Evolutionary conservation across 2,888 invertebrate genomes (phyloP).

Genomic region (Pogonocherus hispidulus): DNA sequence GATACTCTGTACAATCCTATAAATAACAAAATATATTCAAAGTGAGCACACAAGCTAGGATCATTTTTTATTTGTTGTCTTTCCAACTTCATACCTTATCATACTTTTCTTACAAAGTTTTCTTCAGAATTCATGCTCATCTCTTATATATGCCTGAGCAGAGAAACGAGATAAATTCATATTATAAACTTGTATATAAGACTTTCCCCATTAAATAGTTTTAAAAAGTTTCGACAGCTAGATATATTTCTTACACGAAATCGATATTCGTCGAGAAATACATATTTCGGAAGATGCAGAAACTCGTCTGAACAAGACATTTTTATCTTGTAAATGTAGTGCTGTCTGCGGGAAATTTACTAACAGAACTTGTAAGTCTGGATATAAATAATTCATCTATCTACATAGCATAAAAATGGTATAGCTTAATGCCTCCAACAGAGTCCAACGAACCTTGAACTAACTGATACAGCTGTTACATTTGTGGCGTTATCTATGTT

Average conservation of each 20-base stretch:
- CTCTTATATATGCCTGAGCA: background rate
- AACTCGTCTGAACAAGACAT: background rate
- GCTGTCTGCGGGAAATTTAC: background rate
- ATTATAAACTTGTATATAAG: background rate
- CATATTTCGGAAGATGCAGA: background rate
- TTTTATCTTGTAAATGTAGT: background rate
- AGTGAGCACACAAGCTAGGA: too few relatives aligned
- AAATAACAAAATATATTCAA: too few relatives aligned
- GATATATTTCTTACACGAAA: background rate
- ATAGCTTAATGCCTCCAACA: background rate
- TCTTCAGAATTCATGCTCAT: background rate
- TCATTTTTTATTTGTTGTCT: background rate
- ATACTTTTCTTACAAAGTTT: background rate
- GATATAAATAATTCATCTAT: background rate
- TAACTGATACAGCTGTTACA: background rate
- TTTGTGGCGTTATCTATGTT: background rate
- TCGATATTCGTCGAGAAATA: conserved; percentile 1
- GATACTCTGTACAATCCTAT: too few relatives aligned
- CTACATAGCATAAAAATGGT: background rate
- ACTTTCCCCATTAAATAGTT: conserved; percentile 4
- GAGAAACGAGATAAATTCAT: background rate
- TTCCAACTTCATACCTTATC: background rate
- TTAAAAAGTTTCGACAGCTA: background rate
- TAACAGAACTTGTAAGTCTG: background rate
- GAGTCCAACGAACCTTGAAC: background rate